phyloP scores from a whole-genome alignment of 2,888 invertebrate genomes.

The Pinctada fucata region DNA sequence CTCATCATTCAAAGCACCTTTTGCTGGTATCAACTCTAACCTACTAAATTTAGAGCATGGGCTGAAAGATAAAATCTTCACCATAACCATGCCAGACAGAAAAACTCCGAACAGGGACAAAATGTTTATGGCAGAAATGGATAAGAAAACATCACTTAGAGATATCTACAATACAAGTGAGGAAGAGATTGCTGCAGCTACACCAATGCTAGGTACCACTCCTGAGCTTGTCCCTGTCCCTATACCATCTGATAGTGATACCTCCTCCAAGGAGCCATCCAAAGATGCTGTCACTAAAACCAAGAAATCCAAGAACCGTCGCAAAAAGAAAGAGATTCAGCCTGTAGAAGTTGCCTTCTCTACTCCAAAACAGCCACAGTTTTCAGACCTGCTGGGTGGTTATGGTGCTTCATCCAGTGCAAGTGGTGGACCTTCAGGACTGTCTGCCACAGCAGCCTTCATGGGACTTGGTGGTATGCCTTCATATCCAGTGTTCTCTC shows the following conservation, averaged over 20 bases:
- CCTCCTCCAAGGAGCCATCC: background rate
- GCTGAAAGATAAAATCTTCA: slow-evolving; percentile 8
- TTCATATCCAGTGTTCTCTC: background rate
- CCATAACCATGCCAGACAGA: background rate
- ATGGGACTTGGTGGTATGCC: background rate
- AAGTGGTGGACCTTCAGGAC: background rate
- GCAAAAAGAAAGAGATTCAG: background rate
- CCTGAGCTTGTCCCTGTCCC: background rate
- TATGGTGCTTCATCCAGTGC: background rate
- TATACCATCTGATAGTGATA: background rate
- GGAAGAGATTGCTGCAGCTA: background rate
- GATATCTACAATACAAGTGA: background rate
- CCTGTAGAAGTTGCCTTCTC: background rate
- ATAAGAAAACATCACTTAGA: background rate
- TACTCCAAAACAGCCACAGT: background rate
- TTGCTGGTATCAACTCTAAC: background rate
- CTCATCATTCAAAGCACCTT: slow-evolving; percentile 16
- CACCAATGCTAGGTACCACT: background rate
- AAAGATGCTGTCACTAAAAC: background rate
- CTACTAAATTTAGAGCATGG: background rate
- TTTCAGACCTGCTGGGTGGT: background rate
- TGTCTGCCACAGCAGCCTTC: slow-evolving; percentile 1
- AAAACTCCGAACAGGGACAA: background rate
- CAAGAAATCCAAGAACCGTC: slow-evolving; percentile 5
- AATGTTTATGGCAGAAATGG: background rate